Evolutionary conservation across 2,113 vertebrate species (phyloP).

Genomic region (Indicator indicator): DNA sequence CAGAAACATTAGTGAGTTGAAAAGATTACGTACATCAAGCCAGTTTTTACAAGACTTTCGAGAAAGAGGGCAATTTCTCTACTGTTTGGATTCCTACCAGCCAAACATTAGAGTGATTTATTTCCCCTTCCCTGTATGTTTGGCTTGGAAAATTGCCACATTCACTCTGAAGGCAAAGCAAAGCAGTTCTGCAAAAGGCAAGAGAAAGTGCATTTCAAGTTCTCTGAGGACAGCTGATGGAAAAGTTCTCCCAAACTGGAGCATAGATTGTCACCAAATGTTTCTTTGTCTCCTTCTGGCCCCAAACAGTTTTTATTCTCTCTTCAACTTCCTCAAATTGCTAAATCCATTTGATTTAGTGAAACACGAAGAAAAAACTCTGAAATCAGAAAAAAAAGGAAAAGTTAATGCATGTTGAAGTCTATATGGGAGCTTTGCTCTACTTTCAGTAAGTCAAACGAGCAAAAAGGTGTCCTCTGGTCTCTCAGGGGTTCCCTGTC

Average conservation of each 20-base stretch:
- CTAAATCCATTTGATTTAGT: not conserved
- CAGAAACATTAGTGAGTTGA: not conserved
- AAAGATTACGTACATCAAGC: not conserved
- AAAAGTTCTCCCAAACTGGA: not conserved
- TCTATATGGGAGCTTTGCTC: not conserved
- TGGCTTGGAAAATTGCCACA: conserved; percentile 6
- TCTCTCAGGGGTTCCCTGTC: not conserved
- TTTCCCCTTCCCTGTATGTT: not conserved
- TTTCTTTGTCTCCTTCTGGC: not conserved
- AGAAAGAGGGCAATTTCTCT: not conserved
- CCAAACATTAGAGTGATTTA: not conserved
- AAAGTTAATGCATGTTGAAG: not conserved
- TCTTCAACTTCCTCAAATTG: not conserved
- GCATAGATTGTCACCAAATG: not conserved
- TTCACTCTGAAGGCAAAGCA: not conserved
- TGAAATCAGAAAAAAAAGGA: not conserved
- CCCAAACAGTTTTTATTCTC: not conserved
- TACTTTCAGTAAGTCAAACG: not conserved
- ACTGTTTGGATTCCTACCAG: not conserved
- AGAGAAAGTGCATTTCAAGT: not conserved
- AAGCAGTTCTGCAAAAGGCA: not conserved
- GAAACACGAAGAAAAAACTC: not conserved
- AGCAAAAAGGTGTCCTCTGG: not conserved
- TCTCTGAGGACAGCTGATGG: not conserved
- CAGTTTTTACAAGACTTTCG: not conserved